Conservation (phyloP, 2,888 invertebrate species). For the Heliconius hortense region DNA sequence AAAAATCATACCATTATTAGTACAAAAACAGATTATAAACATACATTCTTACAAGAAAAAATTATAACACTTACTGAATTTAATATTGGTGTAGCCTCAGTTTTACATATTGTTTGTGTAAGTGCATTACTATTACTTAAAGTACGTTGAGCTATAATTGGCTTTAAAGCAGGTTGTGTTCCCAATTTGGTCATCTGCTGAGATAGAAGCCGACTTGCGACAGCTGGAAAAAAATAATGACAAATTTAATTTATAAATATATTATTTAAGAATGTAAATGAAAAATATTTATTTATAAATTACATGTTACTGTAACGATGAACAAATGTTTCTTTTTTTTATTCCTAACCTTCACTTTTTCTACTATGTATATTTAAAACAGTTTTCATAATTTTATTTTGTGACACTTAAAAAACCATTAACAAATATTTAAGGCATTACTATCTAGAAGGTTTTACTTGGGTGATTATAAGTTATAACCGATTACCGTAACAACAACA, state of each 20-base stretch:
- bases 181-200: conserved; percentile 63
- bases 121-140: conserved; percentile 51
- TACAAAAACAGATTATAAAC: too few relatives aligned
- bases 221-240: conserved; percentile 53
- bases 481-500: conserved; percentile 45
- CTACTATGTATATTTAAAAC: not conserved
- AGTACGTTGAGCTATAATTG: conserved; percentile 45
- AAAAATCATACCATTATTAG: too few relatives aligned
- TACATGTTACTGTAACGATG: not conserved
- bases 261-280: not conserved
- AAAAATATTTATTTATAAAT: not conserved
- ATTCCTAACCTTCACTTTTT: not conserved
- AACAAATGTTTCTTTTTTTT: not conserved
- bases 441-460: not conserved
- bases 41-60: not conserved
- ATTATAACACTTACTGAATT: conserved; percentile 58
- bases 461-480: not conserved
- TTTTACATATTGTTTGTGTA: conserved; percentile 49
- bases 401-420: not conserved
- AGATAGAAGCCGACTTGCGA: conserved; percentile 54
- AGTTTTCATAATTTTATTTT: not conserved
- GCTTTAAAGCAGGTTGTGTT: conserved; percentile 54
- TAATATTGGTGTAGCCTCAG: conserved; percentile 58
- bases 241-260: not conserved
- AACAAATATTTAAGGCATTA: not conserved